Conservation (phyloP, 2,797 vertebrate genomes). For the Loriculus beryllinus region DNA sequence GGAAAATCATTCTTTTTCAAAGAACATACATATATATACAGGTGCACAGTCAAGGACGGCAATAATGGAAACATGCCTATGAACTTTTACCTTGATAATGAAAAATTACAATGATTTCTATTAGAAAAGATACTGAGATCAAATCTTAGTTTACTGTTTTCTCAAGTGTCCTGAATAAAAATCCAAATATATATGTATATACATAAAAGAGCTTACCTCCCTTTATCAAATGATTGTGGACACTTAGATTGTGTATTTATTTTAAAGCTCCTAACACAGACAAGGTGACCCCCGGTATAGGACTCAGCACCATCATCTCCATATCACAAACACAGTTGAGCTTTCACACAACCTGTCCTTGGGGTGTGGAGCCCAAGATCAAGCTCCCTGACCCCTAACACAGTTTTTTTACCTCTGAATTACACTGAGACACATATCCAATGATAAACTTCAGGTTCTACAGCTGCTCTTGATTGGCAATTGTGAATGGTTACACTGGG, state of each 20-base stretch:
- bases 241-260: rapidly evolving
- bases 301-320: not conserved
- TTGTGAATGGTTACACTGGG: not conserved
- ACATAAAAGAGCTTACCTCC: not conserved
- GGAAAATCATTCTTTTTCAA: not conserved
- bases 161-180: not conserved
- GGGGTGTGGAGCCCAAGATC: not conserved
- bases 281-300: not conserved
- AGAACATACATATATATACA: not conserved
- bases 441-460: not conserved
- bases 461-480: not conserved
- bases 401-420: not conserved
- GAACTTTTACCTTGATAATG: not conserved
- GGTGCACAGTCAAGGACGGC: not conserved
- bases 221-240: rapidly evolving
- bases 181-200: no score
- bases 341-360: not conserved
- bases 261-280: not conserved
- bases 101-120: not conserved
- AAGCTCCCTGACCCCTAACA: not conserved
- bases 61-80: not conserved
- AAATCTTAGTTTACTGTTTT: not conserved
- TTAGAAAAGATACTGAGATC: not conserved
- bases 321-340: rapidly evolving
- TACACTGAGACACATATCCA: not conserved